These are phyloP conservation scores for Drosophila pallidifrons DNA, from an alignment of 1,140 invertebrate species.

Conservation along the genomic window DNA sequence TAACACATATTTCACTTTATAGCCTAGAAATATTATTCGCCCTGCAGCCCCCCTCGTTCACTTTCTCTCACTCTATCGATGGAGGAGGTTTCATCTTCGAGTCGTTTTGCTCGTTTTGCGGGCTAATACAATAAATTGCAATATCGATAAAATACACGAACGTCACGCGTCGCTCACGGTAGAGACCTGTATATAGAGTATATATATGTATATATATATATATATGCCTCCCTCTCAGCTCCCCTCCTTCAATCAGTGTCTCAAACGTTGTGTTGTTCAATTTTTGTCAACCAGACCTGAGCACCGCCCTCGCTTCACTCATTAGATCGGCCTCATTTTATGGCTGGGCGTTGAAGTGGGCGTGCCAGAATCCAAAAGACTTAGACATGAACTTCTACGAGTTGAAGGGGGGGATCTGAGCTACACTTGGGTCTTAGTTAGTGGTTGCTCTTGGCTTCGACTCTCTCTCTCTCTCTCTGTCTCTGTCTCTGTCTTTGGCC, in stretches of 20 bases:
- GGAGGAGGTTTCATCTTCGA: conserved; percentile 7
- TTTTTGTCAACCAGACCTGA: conserved; percentile 18
- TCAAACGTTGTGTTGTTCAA: background rate
- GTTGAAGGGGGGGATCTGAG: background rate
- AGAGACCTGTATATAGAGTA: too few species aligned
- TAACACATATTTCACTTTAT: conserved; percentile 83
- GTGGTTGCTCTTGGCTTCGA: conserved; percentile 15
- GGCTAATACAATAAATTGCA: conserved; percentile 81
- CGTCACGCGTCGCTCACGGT: conserved; percentile 68
- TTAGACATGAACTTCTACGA: background rate
- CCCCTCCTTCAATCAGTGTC: background rate
- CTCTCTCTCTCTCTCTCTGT: background rate
- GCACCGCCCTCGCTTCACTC: conserved; percentile 14
- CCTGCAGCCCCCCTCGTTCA: conserved; percentile 11
- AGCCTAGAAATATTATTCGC: conserved; percentile 70
- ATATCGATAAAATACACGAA: conserved; percentile 84
- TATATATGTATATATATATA: too few species aligned
- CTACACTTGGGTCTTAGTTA: background rate
- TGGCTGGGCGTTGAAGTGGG: conserved; percentile 51
- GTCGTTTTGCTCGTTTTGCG: conserved; percentile 18
- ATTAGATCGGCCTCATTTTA: conserved; percentile 57
- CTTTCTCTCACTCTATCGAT: too few species aligned
- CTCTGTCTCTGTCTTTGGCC: conserved; percentile 2
- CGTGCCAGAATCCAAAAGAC: conserved; percentile 36
- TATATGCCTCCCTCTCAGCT: too few species aligned